These are phyloP conservation scores for Phacellophora camtschatica DNA, from an alignment of 30 jellyfish, hydroid and myxozoan species.

Conservation along the genomic window DNA sequence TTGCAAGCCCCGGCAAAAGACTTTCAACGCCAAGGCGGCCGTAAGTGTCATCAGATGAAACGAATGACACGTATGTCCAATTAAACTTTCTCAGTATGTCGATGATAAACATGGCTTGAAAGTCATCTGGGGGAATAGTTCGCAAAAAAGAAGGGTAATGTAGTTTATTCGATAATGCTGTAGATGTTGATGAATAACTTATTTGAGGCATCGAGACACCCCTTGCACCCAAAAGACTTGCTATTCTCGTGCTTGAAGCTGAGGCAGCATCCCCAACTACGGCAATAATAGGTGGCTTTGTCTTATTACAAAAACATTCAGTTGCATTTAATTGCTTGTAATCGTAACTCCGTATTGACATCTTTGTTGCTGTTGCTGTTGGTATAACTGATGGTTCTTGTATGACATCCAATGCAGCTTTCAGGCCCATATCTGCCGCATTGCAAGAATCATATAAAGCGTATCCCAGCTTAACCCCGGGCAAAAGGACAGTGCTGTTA, in stretches of 20 bases:
- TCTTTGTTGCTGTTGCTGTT: background rate
- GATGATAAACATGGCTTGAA: slow-evolving; percentile 83
- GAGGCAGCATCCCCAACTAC: slow-evolving; percentile 98
- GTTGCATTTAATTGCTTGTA: slow-evolving; percentile 7
- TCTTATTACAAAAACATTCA: slow-evolving; percentile 69
- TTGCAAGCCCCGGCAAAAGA: slow-evolving; percentile 72
- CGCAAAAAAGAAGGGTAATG: slow-evolving; percentile 91
- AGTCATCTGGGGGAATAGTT: slow-evolving; percentile 94
- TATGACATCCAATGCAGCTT: slow-evolving; percentile 73
- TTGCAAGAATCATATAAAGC: slow-evolving; percentile 92
- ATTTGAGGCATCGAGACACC: slow-evolving; percentile 78
- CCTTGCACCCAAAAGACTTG: slow-evolving; percentile 84
- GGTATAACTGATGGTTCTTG: slow-evolving; percentile 65
- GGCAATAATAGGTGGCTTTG: slow-evolving; percentile 50
- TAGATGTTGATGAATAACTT: slow-evolving; percentile 94
- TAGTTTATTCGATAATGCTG: slow-evolving; percentile 82
- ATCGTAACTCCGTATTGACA: background rate
- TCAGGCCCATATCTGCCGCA: slow-evolving; percentile 66
- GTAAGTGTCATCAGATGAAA: slow-evolving; percentile 96
- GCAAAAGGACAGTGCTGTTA: slow-evolving; percentile 51
- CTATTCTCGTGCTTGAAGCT: slow-evolving; percentile 78
- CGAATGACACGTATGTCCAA: slow-evolving; percentile 90
- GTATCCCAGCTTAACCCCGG: slow-evolving; percentile 71
- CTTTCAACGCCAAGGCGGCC: slow-evolving; percentile 93
- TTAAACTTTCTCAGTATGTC: slow-evolving; percentile 61